phyloP scores from a whole-genome alignment of 2,113 vertebrate genomes.

The Hemibagrus wyckioides region DNA sequence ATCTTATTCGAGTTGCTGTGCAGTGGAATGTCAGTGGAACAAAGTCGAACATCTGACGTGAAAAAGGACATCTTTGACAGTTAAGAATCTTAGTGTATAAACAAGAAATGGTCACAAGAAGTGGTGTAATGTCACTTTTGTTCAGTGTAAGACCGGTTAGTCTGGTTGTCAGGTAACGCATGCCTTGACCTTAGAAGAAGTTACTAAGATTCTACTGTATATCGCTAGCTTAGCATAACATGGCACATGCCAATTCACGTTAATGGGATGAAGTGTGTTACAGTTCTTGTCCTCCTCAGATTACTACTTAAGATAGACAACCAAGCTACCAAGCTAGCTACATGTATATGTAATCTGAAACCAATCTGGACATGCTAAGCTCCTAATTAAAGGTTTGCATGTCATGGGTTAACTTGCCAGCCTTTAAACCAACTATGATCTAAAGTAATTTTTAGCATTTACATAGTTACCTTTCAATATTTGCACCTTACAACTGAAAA shows the following conservation, averaged over 20 bases:
- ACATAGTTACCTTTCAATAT: neutral
- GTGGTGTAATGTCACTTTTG: neutral
- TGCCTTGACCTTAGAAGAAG: neutral
- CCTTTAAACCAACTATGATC: too few species aligned
- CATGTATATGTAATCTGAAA: neutral
- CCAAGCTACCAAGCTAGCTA: neutral
- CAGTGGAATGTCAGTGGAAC: neutral
- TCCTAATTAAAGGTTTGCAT: too few species aligned
- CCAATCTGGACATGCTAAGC: too few species aligned
- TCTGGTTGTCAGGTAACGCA: neutral
- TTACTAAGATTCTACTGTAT: neutral
- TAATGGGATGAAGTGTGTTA: neutral
- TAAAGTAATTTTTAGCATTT: neutral
- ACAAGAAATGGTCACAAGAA: neutral
- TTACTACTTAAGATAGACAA: neutral
- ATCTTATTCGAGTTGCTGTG: neutral
- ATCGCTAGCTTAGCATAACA: neutral
- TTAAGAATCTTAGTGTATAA: neutral
- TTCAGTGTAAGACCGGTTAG: neutral
- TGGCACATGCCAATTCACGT: neutral
- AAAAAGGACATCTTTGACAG: neutral
- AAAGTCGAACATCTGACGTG: neutral
- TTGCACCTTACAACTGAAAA: neutral
- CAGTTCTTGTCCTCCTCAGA: neutral
- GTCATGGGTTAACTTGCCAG: too few species aligned